phyloP scores from a whole-genome alignment of 2,113 vertebrate genomes.

The Jacana jacana region DNA sequence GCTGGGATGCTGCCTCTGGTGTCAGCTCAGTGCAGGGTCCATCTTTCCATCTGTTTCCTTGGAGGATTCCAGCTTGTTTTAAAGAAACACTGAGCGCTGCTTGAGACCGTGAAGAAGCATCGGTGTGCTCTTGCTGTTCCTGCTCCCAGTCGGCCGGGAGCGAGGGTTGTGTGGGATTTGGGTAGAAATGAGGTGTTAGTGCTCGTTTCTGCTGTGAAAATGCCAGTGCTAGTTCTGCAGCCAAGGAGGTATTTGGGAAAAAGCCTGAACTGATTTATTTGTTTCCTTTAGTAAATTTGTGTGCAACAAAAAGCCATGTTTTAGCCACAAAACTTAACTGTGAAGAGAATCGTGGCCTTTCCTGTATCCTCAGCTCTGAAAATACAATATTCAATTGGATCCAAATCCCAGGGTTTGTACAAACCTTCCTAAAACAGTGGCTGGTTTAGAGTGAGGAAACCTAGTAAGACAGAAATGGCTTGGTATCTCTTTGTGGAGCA shows the following conservation, averaged over 20 bases:
- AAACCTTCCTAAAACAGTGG: too few species aligned
- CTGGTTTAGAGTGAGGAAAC: not conserved
- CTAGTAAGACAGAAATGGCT: not conserved
- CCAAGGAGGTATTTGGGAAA: not conserved
- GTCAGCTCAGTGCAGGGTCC: not conserved
- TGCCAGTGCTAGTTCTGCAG: not conserved
- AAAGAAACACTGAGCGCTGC: not conserved
- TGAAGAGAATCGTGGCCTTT: not conserved
- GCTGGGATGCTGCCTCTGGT: not conserved
- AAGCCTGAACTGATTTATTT: not conserved
- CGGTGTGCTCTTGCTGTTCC: not conserved
- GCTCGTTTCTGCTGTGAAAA: not conserved
- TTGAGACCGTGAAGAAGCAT: not conserved
- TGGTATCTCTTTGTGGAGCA: not conserved
- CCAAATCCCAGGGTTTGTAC: not conserved
- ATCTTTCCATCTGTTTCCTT: not conserved
- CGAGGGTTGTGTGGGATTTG: not conserved
- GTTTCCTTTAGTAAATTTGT: not conserved
- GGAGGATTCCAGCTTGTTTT: not conserved
- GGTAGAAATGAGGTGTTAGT: not conserved
- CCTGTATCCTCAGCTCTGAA: not conserved
- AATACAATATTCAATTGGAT: not conserved
- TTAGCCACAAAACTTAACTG: not conserved
- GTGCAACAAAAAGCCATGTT: not conserved
- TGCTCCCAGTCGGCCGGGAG: not conserved